Base-by-base conservation (phyloP, 2,888 invertebrate genomes). In the Ommatoiulus sabulosus region DNA sequence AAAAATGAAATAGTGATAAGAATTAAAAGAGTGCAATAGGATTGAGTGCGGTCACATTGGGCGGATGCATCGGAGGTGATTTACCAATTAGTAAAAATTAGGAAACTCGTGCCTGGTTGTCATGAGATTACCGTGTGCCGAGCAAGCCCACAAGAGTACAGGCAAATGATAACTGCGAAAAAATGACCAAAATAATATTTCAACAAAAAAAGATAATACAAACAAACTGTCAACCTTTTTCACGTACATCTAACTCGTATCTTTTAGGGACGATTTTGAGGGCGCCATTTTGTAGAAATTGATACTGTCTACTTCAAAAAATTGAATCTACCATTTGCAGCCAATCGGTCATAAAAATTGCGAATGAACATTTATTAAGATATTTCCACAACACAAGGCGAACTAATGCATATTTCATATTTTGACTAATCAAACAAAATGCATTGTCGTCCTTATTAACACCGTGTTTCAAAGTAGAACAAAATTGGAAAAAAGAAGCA, bases 101-200 rank as follows among this genome's bases (percentile, higher is more conserved):
- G 24, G 72, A 72, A 72, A 72, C 20, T 20, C 24, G 20, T 72
- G 72, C 72, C 72, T 72, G 72, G 72, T 72, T 72, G 72, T 72
- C 72, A 72, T 72, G 72, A 72, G 24, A 72, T 72, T 72, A 72
- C 24, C 72, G 24, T 24, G 72, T 72, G 72, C 72, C 24, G 24
- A 72, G 24, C n/a, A 72, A 72, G 72, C 72, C 72, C 72, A 72
- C 24, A 72, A n/a, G n/a, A 57, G 57, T n/a, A 57, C 57, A 57
- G 57, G n/a, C 57, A 57, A n/a, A 4, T n/a, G 57, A 57, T 0
- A 35, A 35, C 35, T 35, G 35, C 35, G 35, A 35, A 48, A 48
- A 48, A 48, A 48, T 12, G 12, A 12, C 10, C 48, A 48, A 12
- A 8, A 72, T 5, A 10, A 3, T 10, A 72, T 24, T 72, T 72